Percentiles rank a stretch among this genome's conserved stretches.
phyloP scores from a whole-genome alignment of 2,113 vertebrate genomes.

The Chaetodon trifascialis region DNA sequence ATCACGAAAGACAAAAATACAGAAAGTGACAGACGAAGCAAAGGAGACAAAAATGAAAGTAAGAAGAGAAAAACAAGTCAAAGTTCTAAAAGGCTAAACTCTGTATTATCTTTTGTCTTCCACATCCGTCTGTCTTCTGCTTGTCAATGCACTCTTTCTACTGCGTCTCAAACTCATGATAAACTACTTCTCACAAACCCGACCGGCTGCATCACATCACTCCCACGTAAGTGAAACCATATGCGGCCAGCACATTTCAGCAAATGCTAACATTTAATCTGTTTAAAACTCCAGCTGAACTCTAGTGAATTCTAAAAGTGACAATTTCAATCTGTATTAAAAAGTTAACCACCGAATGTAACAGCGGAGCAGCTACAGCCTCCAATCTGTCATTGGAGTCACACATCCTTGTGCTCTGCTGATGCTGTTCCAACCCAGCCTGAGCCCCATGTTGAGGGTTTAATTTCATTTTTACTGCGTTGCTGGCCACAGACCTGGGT shows the following conservation, averaged over 20 bases:
- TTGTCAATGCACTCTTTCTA: constrained; percentile 40
- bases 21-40: constrained; percentile 52
- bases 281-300: constrained; percentile 41
- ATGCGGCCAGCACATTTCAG: constrained; percentile 31
- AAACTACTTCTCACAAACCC: constrained; percentile 48
- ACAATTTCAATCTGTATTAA: constrained; percentile 37
- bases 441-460: constrained; percentile 59
- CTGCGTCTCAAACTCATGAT: constrained; percentile 50
- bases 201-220: constrained; percentile 31
- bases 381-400: constrained; percentile 48
- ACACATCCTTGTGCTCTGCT: constrained; percentile 47
- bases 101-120: constrained; percentile 26
- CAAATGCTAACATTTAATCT: constrained; percentile 28
- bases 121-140: constrained; percentile 45
- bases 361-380: constrained; percentile 22
- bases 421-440: constrained; percentile 49
- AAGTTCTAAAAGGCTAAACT: constrained; percentile 22
- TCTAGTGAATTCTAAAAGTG: constrained; percentile 40
- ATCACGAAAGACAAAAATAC: constrained; percentile 65
- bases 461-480: constrained; percentile 82
- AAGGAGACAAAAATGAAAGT: constrained; percentile 32
- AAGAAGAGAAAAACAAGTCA: constrained; percentile 26
- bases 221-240: constrained; percentile 53
- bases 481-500: constrained; percentile 72
- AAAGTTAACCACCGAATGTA: constrained; percentile 16